Evolutionary conservation across 1,140 invertebrate species (phyloP).

Genomic region (Drosophila virilis): DNA sequence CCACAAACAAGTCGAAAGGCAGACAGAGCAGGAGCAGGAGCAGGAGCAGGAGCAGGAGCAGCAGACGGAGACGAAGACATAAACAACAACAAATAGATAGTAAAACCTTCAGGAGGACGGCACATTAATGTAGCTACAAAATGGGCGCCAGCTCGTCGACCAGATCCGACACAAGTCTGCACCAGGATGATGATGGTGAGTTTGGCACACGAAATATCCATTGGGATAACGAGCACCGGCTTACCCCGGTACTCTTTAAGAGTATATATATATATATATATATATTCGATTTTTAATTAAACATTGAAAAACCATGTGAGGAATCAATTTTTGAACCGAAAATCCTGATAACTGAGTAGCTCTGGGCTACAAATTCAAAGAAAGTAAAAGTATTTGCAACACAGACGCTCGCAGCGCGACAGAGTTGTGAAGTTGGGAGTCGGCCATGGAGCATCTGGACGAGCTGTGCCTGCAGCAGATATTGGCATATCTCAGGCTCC

Average conservation of each 20-base stretch:
- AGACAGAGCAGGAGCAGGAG: background rate
- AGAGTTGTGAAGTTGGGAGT: background rate
- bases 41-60: background rate
- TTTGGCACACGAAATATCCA: background rate
- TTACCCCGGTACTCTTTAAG: too few relatives aligned
- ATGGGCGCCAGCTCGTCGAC: slow-evolving; percentile 83
- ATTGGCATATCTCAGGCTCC: slow-evolving; percentile 38
- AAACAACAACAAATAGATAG: slow-evolving; percentile 24
- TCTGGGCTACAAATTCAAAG: slow-evolving; percentile 11
- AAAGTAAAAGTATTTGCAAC: slow-evolving; percentile 25
- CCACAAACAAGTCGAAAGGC: slow-evolving; percentile 23
- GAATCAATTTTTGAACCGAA: too few relatives aligned
- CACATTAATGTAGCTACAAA: slow-evolving; percentile 68
- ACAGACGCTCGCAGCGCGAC: slow-evolving; percentile 1
- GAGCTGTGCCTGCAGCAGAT: slow-evolving; percentile 62
- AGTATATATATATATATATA: too few relatives aligned
- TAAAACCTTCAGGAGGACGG: slow-evolving; percentile 31
- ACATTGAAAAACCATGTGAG: too few relatives aligned
- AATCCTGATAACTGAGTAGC: slow-evolving; percentile 34
- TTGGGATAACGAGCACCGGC: slow-evolving; percentile 2
- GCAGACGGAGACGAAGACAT: slow-evolving; percentile 6
- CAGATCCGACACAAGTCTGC: slow-evolving; percentile 80
- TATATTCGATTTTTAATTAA: too few relatives aligned
- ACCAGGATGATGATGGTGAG: slow-evolving; percentile 81
- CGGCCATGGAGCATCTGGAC: slow-evolving; percentile 58